These are phyloP conservation scores for Nemoura dubitans DNA, from an alignment of 2,888 invertebrate genomes.

Conservation along the genomic window DNA sequence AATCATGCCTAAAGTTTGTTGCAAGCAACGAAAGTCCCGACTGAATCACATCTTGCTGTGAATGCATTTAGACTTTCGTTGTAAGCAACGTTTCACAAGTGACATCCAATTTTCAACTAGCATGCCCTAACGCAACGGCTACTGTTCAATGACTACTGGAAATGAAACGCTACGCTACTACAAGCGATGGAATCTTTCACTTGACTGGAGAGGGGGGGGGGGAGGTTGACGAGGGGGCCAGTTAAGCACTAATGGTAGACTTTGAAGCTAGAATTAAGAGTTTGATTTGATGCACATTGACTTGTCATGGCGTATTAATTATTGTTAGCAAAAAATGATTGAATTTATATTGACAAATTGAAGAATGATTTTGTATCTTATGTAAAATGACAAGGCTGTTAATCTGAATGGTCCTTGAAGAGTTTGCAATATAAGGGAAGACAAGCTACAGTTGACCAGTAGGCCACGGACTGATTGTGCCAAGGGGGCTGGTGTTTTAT, in stretches of 20 bases:
- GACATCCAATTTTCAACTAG: not conserved
- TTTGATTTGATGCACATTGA: too few species aligned
- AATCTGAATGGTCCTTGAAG: too few species aligned
- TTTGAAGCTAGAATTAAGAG: too few species aligned
- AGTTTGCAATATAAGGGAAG: too few species aligned
- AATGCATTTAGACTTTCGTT: not conserved
- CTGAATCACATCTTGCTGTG: not conserved
- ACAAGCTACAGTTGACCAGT: not conserved
- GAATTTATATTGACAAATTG: too few species aligned
- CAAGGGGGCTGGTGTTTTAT: too few species aligned
- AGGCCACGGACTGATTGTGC: too few species aligned
- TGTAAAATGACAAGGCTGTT: too few species aligned
- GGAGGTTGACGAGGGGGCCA: not conserved
- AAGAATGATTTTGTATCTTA: too few species aligned
- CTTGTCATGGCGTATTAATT: too few species aligned
- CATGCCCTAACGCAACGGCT: not conserved
- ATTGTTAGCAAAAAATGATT: too few species aligned
- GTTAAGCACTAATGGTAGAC: too few species aligned
- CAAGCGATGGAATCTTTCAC: not conserved
- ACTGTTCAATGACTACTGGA: not conserved
- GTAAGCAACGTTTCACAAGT: not conserved
- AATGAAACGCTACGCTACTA: not conserved
- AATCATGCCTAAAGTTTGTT: not conserved
- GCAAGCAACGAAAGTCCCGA: not conserved
- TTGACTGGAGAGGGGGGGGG: not conserved